A percentile compares a stretch with the other conserved stretches of the same genome.
These are phyloP conservation scores for Lobophora halterata DNA, from an alignment of 2,888 invertebrate genomes.

Conservation along the genomic window DNA sequence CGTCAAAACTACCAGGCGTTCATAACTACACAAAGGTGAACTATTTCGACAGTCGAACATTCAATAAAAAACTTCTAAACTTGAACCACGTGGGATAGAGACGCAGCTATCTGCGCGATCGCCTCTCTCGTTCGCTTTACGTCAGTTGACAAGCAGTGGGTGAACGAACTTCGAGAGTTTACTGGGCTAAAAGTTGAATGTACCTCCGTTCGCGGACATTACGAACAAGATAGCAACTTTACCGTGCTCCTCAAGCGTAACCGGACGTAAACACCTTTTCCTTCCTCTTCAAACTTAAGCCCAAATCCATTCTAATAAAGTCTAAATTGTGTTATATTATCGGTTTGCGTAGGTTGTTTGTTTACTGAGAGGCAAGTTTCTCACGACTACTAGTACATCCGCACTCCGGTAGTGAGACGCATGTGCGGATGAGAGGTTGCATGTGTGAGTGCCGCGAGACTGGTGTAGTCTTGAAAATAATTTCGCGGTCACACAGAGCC, in stretches of 20 bases:
- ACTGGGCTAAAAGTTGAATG: constrained; percentile 82
- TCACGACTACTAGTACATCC: constrained; percentile 76
- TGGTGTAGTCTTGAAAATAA: constrained; percentile 81
- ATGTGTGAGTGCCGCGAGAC: constrained; percentile 63
- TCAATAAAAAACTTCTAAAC: constrained; percentile 76
- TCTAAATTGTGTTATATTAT: constrained; percentile 41
- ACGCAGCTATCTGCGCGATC: constrained; percentile 54
- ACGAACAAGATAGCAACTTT: constrained; percentile 81
- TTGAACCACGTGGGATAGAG: constrained; percentile 61
- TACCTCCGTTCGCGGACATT: constrained; percentile 81
- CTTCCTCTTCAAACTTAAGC: constrained; percentile 34
- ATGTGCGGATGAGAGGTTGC: constrained; percentile 50
- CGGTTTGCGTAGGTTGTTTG: constrained; percentile 39
- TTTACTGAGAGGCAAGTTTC: constrained; percentile 64
- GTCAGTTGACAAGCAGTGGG: constrained; percentile 81
- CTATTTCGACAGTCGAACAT: constrained; percentile 71
- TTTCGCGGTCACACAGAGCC: constrained; percentile 79
- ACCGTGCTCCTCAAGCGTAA: constrained; percentile 53
- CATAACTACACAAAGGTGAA: constrained; percentile 67
- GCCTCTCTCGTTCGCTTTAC: constrained; percentile 65
- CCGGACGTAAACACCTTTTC: constrained; percentile 59
- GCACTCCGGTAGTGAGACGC: constrained; percentile 66
- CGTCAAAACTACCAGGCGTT: constrained; percentile 74
- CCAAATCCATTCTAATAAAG: constrained; percentile 38
- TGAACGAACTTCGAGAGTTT: constrained; percentile 80